Percentiles rank a stretch among this genome's conserved stretches.
Conservation (phyloP, 2,888 invertebrate species). For the Oxycera nigricornis region DNA sequence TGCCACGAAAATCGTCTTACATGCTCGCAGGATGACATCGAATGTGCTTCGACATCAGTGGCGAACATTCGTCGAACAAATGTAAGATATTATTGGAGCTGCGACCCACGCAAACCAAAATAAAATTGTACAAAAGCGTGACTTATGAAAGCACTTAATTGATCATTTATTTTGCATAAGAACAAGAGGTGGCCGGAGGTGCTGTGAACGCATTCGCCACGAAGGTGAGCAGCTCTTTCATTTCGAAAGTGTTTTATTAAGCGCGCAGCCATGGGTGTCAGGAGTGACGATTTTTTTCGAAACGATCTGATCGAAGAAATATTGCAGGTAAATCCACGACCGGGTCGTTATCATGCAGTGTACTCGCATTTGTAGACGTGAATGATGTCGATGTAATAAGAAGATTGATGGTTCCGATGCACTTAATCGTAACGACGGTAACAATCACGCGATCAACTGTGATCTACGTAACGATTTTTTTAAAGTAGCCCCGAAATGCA, state of each 20-base stretch:
- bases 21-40: slow-evolving; percentile 13
- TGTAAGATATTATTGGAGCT: slow-evolving; percentile 20
- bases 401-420: slow-evolving; percentile 31
- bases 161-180: slow-evolving; percentile 40
- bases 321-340: background rate
- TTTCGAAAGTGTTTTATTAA: slow-evolving; percentile 19
- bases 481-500: slow-evolving; percentile 26
- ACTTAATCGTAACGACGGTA: slow-evolving; percentile 14
- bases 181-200: slow-evolving; percentile 13
- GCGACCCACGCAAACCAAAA: slow-evolving; percentile 37
- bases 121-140: slow-evolving; percentile 21
- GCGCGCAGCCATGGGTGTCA: slow-evolving; percentile 3
- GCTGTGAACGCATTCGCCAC: slow-evolving; percentile 11
- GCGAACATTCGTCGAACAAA: slow-evolving; percentile 16
- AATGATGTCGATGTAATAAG: slow-evolving; percentile 18
- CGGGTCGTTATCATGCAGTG: slow-evolving; percentile 11
- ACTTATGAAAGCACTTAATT: slow-evolving; percentile 40
- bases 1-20: slow-evolving; percentile 31
- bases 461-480: slow-evolving; percentile 31
- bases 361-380: background rate
- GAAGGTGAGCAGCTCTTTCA: slow-evolving; percentile 32
- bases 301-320: background rate
- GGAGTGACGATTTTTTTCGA: slow-evolving; percentile 33
- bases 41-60: slow-evolving; percentile 22
- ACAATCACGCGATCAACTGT: background rate